Evolutionary conservation across 2,888 invertebrate genomes (phyloP), one percentile per base, ranked within the genome.

Genomic region (Crioceris asparagi): DNA sequence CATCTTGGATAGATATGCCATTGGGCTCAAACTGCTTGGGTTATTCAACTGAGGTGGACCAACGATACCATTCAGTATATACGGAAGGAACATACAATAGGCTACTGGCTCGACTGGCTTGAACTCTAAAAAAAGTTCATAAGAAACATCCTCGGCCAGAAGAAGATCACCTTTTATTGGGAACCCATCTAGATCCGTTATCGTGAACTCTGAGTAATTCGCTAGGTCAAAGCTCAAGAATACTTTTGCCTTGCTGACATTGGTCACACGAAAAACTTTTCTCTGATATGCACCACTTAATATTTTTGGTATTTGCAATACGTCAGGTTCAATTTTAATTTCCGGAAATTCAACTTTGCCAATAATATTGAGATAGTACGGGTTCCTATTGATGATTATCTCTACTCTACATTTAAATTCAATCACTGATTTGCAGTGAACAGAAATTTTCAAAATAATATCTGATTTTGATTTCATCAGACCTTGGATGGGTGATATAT

Each of bases 1-100:
- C n/a, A n/a, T n/a, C n/a, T n/a, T n/a, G n/a, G n/a, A n/a, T n/a
- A n/a, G n/a, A 29, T 49, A 51, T 3, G 29, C 27, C 2, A 11
- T 21, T 4, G 46, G 38, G 12, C 47, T 32, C 10, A 50, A 27
- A 7, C 37, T 45, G 2, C 23, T 34, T 1, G 42, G 57, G 39
- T 35, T 38, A 49, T 50, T 60, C 40, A 54, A 32, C 45, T 59
- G 47, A 4, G 71, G 68, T 5, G 77, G 76, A 0, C 77, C 77
- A 32, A 77, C 47, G 27, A 76, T 54, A 35, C 65, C 66, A 49
- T 78, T 78, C 12, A 77, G 60, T 49, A 71, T 62, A 40, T 75
- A 65, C 1, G 78, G 77, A 35, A 77, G 59, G 46, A 64, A 71
- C 55, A 76, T 71, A 35, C 70, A 68, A 50, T 72, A 75, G 40